These are phyloP conservation scores for Trissolcus brochymenae DNA, from an alignment of 2,888 invertebrate genomes.

Conservation along the genomic window DNA sequence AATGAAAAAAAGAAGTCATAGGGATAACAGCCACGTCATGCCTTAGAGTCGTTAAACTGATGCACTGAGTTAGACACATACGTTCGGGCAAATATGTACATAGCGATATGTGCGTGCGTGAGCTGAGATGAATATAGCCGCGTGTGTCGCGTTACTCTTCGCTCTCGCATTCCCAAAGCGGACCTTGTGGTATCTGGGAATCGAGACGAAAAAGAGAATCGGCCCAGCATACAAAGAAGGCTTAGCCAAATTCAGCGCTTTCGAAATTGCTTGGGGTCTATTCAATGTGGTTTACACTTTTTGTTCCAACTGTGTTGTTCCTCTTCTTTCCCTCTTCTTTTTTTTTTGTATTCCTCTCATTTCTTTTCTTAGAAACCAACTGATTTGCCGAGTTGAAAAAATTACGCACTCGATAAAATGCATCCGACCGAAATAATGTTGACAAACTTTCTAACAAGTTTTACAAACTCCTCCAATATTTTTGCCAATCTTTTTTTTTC, in stretches of 20 bases:
- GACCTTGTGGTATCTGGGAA: slow-evolving; percentile 45
- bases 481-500: neutral
- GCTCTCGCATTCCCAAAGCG: slow-evolving; percentile 36
- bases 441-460: slow-evolving; percentile 8
- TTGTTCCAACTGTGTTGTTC: neutral
- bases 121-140: slow-evolving; percentile 45
- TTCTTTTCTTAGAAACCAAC: slow-evolving; percentile 9
- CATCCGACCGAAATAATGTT: neutral
- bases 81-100: slow-evolving; percentile 41
- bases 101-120: slow-evolving; percentile 30
- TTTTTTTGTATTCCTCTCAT: neutral
- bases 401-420: slow-evolving; percentile 6
- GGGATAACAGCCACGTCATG: slow-evolving; percentile 35
- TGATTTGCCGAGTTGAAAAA: slow-evolving; percentile 12
- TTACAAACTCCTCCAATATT: neutral
- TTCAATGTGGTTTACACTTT: slow-evolving; percentile 22
- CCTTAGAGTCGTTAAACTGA: slow-evolving; percentile 49
- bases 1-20: slow-evolving; percentile 13
- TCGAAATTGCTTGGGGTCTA: slow-evolving; percentile 25
- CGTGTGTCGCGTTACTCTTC: slow-evolving; percentile 37
- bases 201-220: slow-evolving; percentile 46
- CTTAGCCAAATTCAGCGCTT: slow-evolving; percentile 32
- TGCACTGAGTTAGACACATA: slow-evolving; percentile 45
- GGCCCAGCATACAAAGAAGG: slow-evolving; percentile 31
- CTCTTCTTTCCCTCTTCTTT: no score